Conservation (phyloP, 2,113 vertebrate species). For the Mirza zaza region DNA sequence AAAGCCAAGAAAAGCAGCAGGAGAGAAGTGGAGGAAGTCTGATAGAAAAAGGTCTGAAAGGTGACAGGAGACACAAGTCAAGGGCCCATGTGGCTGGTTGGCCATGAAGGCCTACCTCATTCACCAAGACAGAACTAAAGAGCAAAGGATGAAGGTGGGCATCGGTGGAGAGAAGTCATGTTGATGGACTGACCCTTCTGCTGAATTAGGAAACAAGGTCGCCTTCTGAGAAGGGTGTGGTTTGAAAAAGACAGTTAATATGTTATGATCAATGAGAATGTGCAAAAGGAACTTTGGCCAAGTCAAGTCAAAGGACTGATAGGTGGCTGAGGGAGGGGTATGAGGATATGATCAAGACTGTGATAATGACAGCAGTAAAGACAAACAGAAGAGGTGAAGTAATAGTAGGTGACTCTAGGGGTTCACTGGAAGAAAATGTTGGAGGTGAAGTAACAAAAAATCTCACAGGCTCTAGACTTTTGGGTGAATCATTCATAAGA, state of each 20-base stretch:
- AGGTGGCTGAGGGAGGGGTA: not conserved
- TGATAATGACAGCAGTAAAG: not conserved
- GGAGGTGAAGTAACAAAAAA: not conserved
- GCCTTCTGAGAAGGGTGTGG: not conserved
- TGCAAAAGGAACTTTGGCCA: not conserved
- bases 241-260: not conserved
- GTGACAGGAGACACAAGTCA: not conserved
- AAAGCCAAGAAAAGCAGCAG: not conserved
- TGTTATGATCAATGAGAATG: not conserved
- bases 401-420: not conserved
- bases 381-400: not conserved
- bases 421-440: not conserved
- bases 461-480: not conserved
- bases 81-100: not conserved
- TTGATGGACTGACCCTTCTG: not conserved
- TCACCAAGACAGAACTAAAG: not conserved
- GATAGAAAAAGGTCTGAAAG: not conserved
- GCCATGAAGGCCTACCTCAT: not conserved
- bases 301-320: not conserved
- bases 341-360: not conserved
- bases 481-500: not conserved
- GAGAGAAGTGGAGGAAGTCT: not conserved
- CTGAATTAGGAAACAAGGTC: not conserved
- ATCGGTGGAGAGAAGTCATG: not conserved
- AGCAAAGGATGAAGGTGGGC: not conserved